A percentile compares a stretch with the other conserved stretches of the same genome.
These are phyloP conservation scores for Sardina pilchardus DNA, from an alignment of 2,113 vertebrate species.

Conservation along the genomic window DNA sequence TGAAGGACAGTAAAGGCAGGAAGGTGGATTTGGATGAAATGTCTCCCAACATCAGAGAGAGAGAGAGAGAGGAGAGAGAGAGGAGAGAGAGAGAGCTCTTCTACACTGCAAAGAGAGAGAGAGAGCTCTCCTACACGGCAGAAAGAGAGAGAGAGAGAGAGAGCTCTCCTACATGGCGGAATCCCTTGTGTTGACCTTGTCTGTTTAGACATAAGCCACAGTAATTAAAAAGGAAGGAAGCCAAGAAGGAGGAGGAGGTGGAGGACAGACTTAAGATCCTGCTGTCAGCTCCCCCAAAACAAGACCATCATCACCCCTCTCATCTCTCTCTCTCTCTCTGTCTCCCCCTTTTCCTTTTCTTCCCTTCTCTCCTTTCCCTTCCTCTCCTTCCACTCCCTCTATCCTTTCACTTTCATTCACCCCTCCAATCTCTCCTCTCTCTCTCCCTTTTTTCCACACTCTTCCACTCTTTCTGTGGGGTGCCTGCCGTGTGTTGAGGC, in stretches of 20 bases:
- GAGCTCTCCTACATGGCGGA: not conserved
- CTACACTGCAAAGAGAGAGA: not conserved
- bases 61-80: too few relatives aligned
- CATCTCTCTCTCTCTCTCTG: not conserved
- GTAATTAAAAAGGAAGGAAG: conserved; percentile 56
- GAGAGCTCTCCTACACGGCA: not conserved
- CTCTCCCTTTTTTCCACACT: not conserved
- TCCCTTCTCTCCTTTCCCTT: not conserved
- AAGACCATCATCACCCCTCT: conserved; percentile 41
- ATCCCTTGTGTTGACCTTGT: conserved; percentile 41
- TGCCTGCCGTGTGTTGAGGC: not conserved
- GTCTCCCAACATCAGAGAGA: not conserved
- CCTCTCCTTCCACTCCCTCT: not conserved
- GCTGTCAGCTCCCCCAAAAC: conserved; percentile 35
- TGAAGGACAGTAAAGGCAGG: not conserved
- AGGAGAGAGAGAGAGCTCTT: not conserved
- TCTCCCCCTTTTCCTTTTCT: not conserved
- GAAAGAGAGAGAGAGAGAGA: not conserved
- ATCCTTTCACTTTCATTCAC: not conserved
- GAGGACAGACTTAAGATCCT: conserved; percentile 39
- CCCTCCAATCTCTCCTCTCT: not conserved
- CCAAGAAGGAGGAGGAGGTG: conserved; percentile 30
- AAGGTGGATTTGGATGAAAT: not conserved
- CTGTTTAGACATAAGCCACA: conserved; percentile 35
- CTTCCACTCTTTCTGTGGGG: not conserved